These are phyloP conservation scores for Conopomorpha cramerella DNA, from an alignment of 1,140 invertebrate genomes.

Conservation along the genomic window DNA sequence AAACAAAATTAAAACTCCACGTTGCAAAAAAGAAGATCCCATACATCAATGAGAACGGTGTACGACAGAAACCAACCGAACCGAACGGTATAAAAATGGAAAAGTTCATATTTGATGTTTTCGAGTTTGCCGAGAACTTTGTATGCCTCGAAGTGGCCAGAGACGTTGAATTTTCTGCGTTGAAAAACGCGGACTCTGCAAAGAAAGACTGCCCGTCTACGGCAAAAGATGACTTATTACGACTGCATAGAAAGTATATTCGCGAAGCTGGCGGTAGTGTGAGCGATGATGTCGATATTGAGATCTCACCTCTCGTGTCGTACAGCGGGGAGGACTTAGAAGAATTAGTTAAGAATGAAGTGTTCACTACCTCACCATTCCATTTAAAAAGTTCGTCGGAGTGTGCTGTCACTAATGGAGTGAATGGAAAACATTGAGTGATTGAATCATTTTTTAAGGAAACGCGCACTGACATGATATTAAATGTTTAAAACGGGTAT, in stretches of 20 bases:
- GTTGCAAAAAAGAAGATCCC: constrained; percentile 98
- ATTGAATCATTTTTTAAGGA: no score
- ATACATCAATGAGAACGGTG: constrained; percentile 76
- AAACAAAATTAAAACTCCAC: constrained; percentile 83
- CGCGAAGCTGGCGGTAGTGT: constrained; percentile 81
- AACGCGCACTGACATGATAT: no score
- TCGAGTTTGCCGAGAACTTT: constrained; percentile 89
- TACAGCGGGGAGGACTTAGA: constrained; percentile 87
- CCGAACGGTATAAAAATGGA: constrained; percentile 99
- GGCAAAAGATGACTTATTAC: constrained; percentile 76
- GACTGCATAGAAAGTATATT: constrained; percentile 84
- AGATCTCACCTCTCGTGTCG: constrained; percentile 90
- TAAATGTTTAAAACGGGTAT: no score
- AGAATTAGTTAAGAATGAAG: constrained; percentile 67
- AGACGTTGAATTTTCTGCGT: constrained; percentile 93
- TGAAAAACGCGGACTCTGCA: constrained; percentile 90
- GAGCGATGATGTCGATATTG: constrained; percentile 73
- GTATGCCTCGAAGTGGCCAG: constrained; percentile 92
- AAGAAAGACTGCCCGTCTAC: constrained; percentile 92
- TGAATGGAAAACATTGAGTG: constrained; percentile 24
- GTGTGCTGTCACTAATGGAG: constrained; percentile 23
- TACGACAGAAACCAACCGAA: constrained; percentile 73
- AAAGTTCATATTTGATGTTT: constrained; percentile 99
- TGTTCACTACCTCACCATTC: constrained; percentile 69
- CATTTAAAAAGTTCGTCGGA: constrained; percentile 47